A percentile compares a stretch with the other conserved stretches of the same genome.
phyloP scores from a whole-genome alignment of 2,113 vertebrate species.

The Leuciscus idus region DNA sequence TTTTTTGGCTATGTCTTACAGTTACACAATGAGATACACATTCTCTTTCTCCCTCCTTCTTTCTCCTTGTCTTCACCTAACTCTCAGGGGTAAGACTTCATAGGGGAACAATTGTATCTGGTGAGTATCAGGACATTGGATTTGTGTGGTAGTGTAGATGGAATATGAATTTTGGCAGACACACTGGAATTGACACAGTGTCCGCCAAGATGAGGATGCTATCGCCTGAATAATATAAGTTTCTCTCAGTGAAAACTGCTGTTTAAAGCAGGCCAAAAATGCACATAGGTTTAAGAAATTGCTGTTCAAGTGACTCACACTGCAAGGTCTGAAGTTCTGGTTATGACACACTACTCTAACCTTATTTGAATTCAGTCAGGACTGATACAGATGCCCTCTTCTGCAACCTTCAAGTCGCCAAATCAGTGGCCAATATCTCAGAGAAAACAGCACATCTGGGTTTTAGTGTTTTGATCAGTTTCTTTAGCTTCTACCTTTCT shows the following conservation, averaged over 20 bases:
- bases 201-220: slow-evolving; percentile 38
- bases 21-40: background rate
- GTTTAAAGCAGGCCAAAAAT: slow-evolving; percentile 33
- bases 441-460: slow-evolving; percentile 1
- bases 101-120: slow-evolving; percentile 24
- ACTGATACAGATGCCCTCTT: background rate
- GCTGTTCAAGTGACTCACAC: slow-evolving; percentile 13
- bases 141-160: slow-evolving; percentile 6
- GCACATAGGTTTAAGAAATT: slow-evolving; percentile 35
- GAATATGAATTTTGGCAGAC: slow-evolving; percentile 37
- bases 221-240: slow-evolving; percentile 32
- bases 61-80: slow-evolving; percentile 29
- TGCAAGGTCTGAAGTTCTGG: background rate
- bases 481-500: background rate
- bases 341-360: background rate
- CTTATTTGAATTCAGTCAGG: background rate
- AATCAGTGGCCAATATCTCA: background rate
- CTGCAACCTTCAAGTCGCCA: background rate
- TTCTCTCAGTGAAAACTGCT: slow-evolving; percentile 21
- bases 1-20: background rate
- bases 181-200: background rate
- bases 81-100: background rate
- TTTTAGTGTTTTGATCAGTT: slow-evolving; percentile 5
- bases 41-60: background rate
- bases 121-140: slow-evolving; percentile 31